Evolutionary conservation across 2,113 vertebrate species (phyloP).

Genomic region (Eublepharis macularius): DNA sequence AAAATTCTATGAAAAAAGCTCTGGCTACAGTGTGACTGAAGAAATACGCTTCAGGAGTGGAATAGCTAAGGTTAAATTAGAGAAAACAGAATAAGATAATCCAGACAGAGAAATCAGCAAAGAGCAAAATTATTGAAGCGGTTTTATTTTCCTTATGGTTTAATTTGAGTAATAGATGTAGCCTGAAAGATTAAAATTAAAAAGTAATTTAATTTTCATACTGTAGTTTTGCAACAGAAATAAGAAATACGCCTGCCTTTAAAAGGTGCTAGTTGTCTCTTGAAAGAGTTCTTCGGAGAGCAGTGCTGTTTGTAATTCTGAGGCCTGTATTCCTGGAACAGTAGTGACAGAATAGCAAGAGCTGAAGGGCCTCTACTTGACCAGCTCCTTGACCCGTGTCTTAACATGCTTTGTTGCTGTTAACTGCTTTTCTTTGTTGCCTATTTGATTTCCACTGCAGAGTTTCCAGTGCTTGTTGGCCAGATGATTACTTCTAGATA

Average conservation of each 20-base stretch:
- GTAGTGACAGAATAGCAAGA: slow-evolving; percentile 37
- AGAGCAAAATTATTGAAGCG: neutral
- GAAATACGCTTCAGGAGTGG: slow-evolving; percentile 3
- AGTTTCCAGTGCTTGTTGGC: slow-evolving; percentile 45
- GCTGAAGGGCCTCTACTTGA: slow-evolving; percentile 64
- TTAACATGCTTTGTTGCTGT: slow-evolving; percentile 60
- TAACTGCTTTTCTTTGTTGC: slow-evolving; percentile 68
- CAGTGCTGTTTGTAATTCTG: slow-evolving; percentile 30
- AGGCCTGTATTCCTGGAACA: slow-evolving; percentile 52
- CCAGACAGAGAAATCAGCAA: neutral
- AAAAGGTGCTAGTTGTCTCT: slow-evolving; percentile 11
- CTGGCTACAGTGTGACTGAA: slow-evolving; percentile 18
- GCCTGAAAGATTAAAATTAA: neutral
- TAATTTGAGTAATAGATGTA: neutral
- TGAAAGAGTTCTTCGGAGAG: neutral
- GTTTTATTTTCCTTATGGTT: neutral
- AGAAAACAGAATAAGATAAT: slow-evolving; percentile 29
- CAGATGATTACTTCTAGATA: slow-evolving; percentile 44
- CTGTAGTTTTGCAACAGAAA: neutral
- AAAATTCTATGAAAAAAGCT: neutral
- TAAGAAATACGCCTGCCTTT: neutral
- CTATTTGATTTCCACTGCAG: slow-evolving; percentile 59
- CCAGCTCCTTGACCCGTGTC: slow-evolving; percentile 66
- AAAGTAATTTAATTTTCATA: neutral
- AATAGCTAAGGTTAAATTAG: slow-evolving; percentile 10